A percentile compares a stretch with the other conserved stretches of the same genome.
Evolutionary conservation across 2,113 vertebrate genomes (phyloP).

Genomic region (Isurus oxyrinchus): DNA sequence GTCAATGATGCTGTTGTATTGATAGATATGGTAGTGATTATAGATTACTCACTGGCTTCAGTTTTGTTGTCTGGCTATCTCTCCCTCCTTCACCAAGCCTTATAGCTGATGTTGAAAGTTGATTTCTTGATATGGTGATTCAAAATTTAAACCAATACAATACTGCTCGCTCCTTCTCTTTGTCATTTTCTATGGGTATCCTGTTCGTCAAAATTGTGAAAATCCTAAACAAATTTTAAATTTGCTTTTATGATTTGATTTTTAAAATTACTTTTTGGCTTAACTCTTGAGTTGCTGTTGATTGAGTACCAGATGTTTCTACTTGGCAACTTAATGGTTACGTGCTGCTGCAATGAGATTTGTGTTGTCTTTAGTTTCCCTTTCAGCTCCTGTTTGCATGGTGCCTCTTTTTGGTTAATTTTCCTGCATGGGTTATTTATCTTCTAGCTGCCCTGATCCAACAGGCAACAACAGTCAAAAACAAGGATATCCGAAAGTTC

Average conservation of each 20-base stretch:
- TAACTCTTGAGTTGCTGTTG: background rate
- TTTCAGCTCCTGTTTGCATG: background rate
- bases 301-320: background rate
- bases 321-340: background rate
- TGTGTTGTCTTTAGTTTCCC: background rate
- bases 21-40: background rate
- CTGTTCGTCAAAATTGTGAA: background rate
- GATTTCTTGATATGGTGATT: background rate
- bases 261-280: background rate
- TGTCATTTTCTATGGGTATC: background rate
- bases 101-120: background rate
- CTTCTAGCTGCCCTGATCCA: slow-evolving; percentile 92
- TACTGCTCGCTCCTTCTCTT: background rate
- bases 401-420: background rate
- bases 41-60: background rate
- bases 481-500: slow-evolving; percentile 95
- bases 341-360: background rate
- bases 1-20: background rate
- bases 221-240: background rate
- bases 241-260: background rate
- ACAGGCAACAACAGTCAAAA: slow-evolving; percentile 97
- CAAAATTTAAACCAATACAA: background rate
- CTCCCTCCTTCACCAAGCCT: background rate
- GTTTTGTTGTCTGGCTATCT: background rate
- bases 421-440: slow-evolving; percentile 43